A percentile compares a stretch with the other conserved stretches of the same genome.
phyloP scores from a whole-genome alignment of 2,113 vertebrate genomes.

The Peromyscus californicus region DNA sequence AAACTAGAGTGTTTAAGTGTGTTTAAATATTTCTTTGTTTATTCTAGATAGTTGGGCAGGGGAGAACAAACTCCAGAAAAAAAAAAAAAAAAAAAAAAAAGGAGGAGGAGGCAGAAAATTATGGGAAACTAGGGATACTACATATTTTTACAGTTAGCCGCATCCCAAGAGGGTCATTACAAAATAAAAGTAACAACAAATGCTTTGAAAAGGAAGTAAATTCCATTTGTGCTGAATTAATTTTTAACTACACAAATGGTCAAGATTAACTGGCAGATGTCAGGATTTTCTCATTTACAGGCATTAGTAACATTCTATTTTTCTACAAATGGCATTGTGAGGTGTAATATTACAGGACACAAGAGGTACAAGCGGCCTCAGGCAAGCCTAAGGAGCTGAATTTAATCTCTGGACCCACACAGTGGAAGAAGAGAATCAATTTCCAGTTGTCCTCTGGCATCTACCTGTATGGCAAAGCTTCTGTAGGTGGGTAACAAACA shows the following conservation, averaged over 20 bases:
- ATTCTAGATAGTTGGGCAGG: constrained; percentile 70
- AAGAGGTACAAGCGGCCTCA: neutral
- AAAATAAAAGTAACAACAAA: constrained; percentile 82
- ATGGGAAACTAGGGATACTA: constrained; percentile 76
- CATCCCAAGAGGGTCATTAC: constrained; percentile 81
- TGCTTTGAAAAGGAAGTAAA: constrained; percentile 80
- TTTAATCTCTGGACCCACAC: neutral
- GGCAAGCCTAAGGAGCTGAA: neutral
- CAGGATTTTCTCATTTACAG: constrained; percentile 55
- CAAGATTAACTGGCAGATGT: constrained; percentile 62
- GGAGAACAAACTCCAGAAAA: constrained; percentile 68
- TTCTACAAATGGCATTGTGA: constrained; percentile 63
- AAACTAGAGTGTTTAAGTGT: constrained; percentile 69
- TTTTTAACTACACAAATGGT: constrained; percentile 70
- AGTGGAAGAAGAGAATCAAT: neutral
- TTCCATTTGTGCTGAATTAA: constrained; percentile 70
- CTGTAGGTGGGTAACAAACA: neutral
- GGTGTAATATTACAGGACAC: constrained; percentile 29
- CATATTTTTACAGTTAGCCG: constrained; percentile 84
- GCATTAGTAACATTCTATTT: constrained; percentile 49
- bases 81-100: neutral
- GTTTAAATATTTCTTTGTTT: constrained; percentile 64
- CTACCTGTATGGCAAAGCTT: neutral
- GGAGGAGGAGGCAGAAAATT: neutral
- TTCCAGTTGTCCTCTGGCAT: neutral